phyloP scores from a whole-genome alignment of 2,113 vertebrate species.

The Herpetotheres cachinnans region DNA sequence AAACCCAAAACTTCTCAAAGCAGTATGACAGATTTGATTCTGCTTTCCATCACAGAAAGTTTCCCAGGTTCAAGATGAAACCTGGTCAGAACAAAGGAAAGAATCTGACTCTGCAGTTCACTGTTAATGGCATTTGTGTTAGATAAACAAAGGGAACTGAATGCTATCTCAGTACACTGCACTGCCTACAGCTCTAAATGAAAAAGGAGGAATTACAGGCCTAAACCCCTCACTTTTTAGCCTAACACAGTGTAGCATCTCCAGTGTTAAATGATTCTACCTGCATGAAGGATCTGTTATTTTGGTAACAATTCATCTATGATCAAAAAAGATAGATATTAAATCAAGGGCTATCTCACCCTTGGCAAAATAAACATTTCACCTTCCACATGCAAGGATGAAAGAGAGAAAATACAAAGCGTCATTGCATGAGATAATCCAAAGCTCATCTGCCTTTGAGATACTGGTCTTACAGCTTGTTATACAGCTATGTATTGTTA shows the following conservation, averaged over 20 bases:
- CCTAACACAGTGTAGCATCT: neutral
- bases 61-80: neutral
- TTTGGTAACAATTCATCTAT: neutral
- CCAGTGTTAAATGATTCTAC: neutral
- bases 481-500: neutral
- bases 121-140: neutral
- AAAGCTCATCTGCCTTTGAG: neutral
- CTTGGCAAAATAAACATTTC: neutral
- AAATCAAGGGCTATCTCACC: neutral
- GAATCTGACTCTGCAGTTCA: neutral
- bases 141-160: neutral
- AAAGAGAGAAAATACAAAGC: neutral
- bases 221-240: accelerated
- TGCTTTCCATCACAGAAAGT: neutral
- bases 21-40: neutral
- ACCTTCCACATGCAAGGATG: neutral
- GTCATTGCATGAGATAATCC: neutral
- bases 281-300: neutral
- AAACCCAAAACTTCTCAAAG: neutral
- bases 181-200: neutral
- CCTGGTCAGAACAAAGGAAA: neutral
- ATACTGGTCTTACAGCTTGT: neutral
- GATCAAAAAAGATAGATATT: neutral
- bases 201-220: neutral
- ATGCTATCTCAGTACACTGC: neutral